Evolutionary conservation across 2,888 invertebrate genomes (phyloP), one percentile per base, ranked within the genome.

Genomic region (Hypena proboscidalis): DNA sequence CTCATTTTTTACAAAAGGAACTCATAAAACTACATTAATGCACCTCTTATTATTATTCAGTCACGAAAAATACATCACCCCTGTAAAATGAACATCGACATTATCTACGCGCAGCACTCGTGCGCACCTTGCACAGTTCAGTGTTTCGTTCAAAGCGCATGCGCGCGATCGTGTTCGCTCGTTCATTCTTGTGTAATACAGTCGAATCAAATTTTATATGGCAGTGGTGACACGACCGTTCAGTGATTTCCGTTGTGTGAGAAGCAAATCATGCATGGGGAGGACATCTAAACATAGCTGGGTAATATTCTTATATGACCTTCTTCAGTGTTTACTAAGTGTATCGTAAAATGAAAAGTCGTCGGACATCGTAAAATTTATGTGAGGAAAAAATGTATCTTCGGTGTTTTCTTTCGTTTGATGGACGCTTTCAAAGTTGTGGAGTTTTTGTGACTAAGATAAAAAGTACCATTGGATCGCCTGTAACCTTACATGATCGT

Each of bases 221-320:
- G 88, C 90, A 88, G 86, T 88, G 80, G 81, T 83, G 83, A 84
- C 74, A 67, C 80, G 80, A 67, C 77, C 77, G 69, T 81, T 82
- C 86, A 80, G 81, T 77, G 83, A 83, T 61, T 83, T 85, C 75
- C 83, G 79, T 70, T 84, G 81, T 80, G 72, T 73, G 59, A 77
- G 80, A 75, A 77, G 74, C 58, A 80, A 78, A 66, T 73, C 73
- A 54, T 78, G 78, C 55, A 73, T 74, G 38, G 63, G 70, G 50
- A 70, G 82, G 62, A 74, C 82, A 60, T 65, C 77, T 48, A 79
- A 74, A 77, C 71, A 82, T 77, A 79, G 77, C 75, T 80, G 82
- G 86, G 86, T 87, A 86, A 85, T 73, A 64, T 10, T 23, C 13
- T 29, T 37, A 31, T 30, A 21, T 45, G 51, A 65, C 66, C 66